Conservation (phyloP, 2,888 invertebrate species). For the Strigamia transsilvanica region DNA sequence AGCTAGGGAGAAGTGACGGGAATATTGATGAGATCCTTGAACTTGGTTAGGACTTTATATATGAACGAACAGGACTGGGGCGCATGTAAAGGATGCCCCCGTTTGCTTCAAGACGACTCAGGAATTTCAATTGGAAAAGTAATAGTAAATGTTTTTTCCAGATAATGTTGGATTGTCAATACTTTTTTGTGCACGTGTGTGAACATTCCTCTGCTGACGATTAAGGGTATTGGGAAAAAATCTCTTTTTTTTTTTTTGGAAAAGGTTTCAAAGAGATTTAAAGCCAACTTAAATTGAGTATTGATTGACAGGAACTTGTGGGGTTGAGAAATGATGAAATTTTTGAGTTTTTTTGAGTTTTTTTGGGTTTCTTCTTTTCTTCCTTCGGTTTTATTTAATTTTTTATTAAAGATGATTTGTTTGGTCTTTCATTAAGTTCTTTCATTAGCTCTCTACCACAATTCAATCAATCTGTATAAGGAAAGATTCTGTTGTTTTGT, state of each 20-base stretch:
- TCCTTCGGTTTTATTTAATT: neutral
- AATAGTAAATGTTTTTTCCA: conserved; percentile 24
- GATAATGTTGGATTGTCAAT: neutral
- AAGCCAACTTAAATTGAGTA: conserved; percentile 16
- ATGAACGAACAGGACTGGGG: neutral
- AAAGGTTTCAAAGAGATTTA: neutral
- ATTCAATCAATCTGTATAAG: conserved; percentile 41
- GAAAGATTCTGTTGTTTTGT: conserved; percentile 14
- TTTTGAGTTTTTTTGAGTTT: neutral
- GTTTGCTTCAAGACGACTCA: neutral
- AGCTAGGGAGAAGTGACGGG: conserved; percentile 31
- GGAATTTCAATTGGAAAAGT: conserved; percentile 24
- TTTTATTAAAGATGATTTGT: conserved; percentile 9
- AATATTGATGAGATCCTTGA: conserved; percentile 47
- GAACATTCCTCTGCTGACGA: neutral
- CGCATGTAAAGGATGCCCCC: conserved; percentile 27
- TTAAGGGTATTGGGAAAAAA: neutral
- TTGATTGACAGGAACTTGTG: conserved; percentile 10
- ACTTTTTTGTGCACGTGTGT: neutral
- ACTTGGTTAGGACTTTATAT: conserved; percentile 28
- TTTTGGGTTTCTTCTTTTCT: neutral
- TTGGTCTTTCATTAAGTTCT: conserved; percentile 24
- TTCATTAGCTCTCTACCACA: neutral
- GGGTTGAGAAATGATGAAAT: neutral
- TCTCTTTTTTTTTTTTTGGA: neutral